phyloP scores from a whole-genome alignment of 2,888 invertebrate genomes.

The Cremastobaeus sp. region DNA sequence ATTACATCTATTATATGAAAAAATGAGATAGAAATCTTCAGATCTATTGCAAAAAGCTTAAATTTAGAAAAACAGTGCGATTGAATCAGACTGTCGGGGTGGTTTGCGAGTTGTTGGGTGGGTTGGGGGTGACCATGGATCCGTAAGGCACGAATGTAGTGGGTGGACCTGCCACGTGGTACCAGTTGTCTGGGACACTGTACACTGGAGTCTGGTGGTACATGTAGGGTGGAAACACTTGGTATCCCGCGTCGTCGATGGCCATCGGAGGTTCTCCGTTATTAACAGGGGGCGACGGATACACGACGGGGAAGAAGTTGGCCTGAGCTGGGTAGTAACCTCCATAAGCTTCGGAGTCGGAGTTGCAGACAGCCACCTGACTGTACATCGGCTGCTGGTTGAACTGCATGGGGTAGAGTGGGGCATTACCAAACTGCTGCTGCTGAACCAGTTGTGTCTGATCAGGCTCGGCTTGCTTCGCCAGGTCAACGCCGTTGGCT shows the following conservation, averaged over 20 bases:
- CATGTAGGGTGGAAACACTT: slow-evolving; percentile 65
- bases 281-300: no score
- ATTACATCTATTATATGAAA: slow-evolving; percentile 27
- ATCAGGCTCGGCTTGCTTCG: slow-evolving; percentile 3
- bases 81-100: slow-evolving; percentile 14
- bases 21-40: slow-evolving; percentile 5
- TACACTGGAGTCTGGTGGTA: slow-evolving; percentile 66
- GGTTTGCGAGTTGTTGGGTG: slow-evolving; percentile 16
- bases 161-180: slow-evolving; percentile 65
- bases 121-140: no score
- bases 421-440: not conserved
- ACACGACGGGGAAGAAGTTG: no score
- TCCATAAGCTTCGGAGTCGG: no score
- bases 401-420: slow-evolving; percentile 61
- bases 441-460: slow-evolving; percentile 5
- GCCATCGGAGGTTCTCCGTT: slow-evolving; percentile 54
- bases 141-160: slow-evolving; percentile 42
- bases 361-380: slow-evolving; percentile 63
- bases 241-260: slow-evolving; percentile 56
- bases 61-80: not conserved
- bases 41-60: slow-evolving; percentile 10
- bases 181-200: slow-evolving; percentile 69
- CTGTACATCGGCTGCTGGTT: slow-evolving; percentile 65
- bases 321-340: no score
- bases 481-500: not conserved